Evolutionary conservation across 1,140 invertebrate species (phyloP).

Genomic region (Achroia grisella): DNA sequence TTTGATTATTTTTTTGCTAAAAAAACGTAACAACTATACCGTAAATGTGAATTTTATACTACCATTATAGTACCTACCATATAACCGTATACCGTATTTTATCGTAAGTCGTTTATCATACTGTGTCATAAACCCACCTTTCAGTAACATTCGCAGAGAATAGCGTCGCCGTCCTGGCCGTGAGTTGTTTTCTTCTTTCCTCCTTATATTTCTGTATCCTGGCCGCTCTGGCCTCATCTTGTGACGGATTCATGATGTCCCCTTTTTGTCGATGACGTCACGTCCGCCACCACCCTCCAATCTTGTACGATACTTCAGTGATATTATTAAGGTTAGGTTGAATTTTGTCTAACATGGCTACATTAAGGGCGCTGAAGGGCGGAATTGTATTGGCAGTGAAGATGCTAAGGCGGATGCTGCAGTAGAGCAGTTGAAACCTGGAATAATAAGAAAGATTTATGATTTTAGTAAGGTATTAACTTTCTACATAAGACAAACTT

Average conservation of each 20-base stretch:
- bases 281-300: conserved; percentile 34
- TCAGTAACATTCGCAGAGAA: conserved; percentile 64
- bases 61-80: too few species aligned
- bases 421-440: conserved; percentile 20
- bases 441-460: conserved; percentile 25
- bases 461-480: conserved; percentile 9
- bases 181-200: conserved; percentile 77
- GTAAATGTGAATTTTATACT: too few species aligned
- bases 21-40: too few species aligned
- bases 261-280: conserved; percentile 33
- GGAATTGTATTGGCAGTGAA: conserved; percentile 65
- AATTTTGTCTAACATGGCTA: conserved; percentile 58
- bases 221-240: conserved; percentile 71
- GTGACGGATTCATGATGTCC: conserved; percentile 51
- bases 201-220: conserved; percentile 80
- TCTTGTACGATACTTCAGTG: conserved; percentile 22
- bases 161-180: conserved; percentile 60
- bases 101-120: too few species aligned
- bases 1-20: too few species aligned
- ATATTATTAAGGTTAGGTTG: conserved; percentile 34
- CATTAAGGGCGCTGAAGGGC: conserved; percentile 54
- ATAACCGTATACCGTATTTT: too few species aligned
- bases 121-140: conserved; percentile 26
- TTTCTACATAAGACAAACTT: too few species aligned
- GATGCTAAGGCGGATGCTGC: conserved; percentile 41